Evolutionary conservation across 2,797 vertebrate species (phyloP).

Genomic region (Pelochelys cantorii): DNA sequence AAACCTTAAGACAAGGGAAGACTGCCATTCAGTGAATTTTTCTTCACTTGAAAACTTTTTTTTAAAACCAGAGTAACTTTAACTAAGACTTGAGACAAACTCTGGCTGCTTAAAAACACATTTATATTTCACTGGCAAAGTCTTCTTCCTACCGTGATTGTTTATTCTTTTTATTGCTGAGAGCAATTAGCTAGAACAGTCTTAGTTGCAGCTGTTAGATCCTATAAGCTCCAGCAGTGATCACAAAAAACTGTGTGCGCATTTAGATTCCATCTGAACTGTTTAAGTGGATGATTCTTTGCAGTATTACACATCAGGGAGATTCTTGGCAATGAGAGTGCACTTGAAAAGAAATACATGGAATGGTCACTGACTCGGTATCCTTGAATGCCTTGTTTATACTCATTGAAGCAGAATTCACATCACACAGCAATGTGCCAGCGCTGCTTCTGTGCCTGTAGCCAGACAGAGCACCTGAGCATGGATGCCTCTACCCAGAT

Average conservation of each 20-base stretch:
- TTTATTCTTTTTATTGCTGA: slow-evolving; percentile 75
- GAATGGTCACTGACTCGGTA: background rate
- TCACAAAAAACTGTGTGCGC: slow-evolving; percentile 65
- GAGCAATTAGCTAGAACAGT: slow-evolving; percentile 78
- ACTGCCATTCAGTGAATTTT: background rate
- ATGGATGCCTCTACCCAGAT: too few species aligned
- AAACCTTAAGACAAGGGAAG: background rate
- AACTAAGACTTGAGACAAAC: slow-evolving; percentile 37
- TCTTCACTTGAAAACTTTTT: background rate
- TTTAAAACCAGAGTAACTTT: background rate
- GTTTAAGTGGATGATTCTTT: slow-evolving; percentile 52
- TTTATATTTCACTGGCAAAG: slow-evolving; percentile 76
- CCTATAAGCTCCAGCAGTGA: slow-evolving; percentile 63
- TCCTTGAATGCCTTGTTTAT: slow-evolving; percentile 20
- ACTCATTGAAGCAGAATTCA: background rate
- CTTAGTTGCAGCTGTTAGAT: slow-evolving; percentile 77
- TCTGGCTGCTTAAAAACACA: slow-evolving; percentile 67
- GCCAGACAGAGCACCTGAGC: too few species aligned
- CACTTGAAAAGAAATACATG: slow-evolving; percentile 22
- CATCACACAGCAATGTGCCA: background rate
- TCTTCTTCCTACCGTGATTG: slow-evolving; percentile 72
- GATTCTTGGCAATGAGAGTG: background rate
- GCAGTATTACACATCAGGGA: slow-evolving; percentile 26
- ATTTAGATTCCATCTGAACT: slow-evolving; percentile 75
- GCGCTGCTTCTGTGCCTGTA: too few species aligned